Evolutionary conservation across 2,113 vertebrate genomes (phyloP).

Genomic region (Ictalurus punctatus): DNA sequence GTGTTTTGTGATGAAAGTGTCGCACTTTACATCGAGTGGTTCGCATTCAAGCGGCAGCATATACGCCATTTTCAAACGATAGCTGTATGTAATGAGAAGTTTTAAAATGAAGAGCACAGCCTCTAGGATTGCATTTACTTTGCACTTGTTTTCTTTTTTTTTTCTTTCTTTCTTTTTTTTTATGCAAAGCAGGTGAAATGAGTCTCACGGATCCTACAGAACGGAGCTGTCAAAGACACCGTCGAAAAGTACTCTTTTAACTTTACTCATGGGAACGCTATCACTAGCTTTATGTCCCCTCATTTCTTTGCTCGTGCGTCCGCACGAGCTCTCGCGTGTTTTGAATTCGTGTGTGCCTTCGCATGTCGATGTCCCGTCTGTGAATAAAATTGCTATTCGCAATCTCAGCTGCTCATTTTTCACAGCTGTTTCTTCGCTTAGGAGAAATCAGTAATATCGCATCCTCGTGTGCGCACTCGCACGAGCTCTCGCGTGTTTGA

Average conservation of each 20-base stretch:
- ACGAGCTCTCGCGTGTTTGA: no score
- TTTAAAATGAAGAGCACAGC: neutral
- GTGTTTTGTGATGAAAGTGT: slow-evolving; percentile 25
- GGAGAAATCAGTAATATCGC: no score
- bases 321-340: neutral
- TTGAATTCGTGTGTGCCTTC: neutral
- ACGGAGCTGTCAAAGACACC: neutral
- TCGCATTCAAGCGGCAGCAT: neutral
- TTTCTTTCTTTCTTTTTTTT: no score
- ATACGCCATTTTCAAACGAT: slow-evolving; percentile 9
- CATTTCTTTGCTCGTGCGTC: no score
- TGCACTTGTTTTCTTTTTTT: no score
- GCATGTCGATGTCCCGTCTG: neutral
- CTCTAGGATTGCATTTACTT: neutral
- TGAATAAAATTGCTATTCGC: neutral
- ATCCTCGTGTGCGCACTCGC: no score
- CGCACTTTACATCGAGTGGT: slow-evolving; percentile 12
- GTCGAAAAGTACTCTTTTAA: neutral
- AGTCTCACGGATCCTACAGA: neutral
- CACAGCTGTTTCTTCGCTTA: no score
- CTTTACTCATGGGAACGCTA: neutral
- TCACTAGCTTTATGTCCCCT: neutral
- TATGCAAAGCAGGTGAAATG: neutral
- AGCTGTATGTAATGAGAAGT: neutral
- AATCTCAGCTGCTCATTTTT: neutral